Evolutionary conservation across 2,888 invertebrate species (phyloP).

Genomic region (Clunio marinus): DNA sequence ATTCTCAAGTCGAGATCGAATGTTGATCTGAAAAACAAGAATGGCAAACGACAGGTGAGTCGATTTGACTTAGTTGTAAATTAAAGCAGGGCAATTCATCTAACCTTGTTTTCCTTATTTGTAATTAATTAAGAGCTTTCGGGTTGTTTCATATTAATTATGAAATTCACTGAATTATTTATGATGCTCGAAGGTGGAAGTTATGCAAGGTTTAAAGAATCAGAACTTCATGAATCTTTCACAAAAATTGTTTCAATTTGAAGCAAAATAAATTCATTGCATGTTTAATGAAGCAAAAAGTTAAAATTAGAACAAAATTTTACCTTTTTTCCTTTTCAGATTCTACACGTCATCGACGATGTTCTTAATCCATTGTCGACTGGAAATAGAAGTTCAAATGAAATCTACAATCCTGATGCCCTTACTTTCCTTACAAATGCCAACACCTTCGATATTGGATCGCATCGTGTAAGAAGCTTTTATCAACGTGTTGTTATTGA

Average conservation of each 20-base stretch:
- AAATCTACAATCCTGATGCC: constrained; percentile 76
- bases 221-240: not conserved
- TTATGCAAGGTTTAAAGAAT: too few species aligned
- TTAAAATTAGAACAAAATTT: not conserved
- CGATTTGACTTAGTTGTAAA: too few species aligned
- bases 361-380: constrained; percentile 74
- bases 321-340: constrained; percentile 52
- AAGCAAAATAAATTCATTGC: not conserved
- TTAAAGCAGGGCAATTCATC: too few species aligned
- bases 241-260: not conserved
- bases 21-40: constrained; percentile 58
- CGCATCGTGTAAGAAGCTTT: constrained; percentile 69
- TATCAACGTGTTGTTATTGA: constrained; percentile 69
- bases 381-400: constrained; percentile 57
- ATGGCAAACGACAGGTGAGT: constrained; percentile 60
- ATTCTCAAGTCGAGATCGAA: constrained; percentile 66
- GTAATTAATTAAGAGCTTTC: too few species aligned
- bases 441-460: constrained; percentile 68
- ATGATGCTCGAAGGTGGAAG: too few species aligned
- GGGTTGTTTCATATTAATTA: too few species aligned
- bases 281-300: not conserved
- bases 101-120: too few species aligned
- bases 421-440: constrained; percentile 73
- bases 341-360: constrained; percentile 83
- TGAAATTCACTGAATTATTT: too few species aligned